Evolutionary conservation across 2,113 vertebrate genomes (phyloP).

Genomic region (Murina feae): DNA sequence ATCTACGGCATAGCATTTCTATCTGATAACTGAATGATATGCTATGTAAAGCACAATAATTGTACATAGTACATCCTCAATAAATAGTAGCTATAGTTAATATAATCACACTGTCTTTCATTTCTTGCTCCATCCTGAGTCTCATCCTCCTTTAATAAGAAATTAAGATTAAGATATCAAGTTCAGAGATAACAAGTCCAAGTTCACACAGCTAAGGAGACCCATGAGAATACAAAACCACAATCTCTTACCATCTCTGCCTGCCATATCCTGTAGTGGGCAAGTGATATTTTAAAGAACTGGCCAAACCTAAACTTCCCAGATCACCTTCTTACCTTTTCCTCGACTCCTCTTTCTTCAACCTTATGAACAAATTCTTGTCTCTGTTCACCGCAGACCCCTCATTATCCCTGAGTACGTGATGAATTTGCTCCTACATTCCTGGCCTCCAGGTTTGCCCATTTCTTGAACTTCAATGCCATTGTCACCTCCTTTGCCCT

Average conservation of each 20-base stretch:
- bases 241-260: neutral
- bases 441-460: neutral
- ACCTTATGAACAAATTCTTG: neutral
- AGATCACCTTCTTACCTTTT: neutral
- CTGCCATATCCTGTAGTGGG: neutral
- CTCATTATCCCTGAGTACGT: neutral
- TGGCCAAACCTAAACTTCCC: neutral
- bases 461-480: neutral
- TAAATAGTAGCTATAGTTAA: neutral
- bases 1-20: neutral
- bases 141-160: neutral
- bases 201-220: neutral
- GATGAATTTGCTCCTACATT: neutral
- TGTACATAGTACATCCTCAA: neutral
- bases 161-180: neutral
- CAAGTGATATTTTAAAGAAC: neutral
- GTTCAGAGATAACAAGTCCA: neutral
- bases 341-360: neutral
- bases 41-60: neutral
- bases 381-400: neutral
- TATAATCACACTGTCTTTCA: neutral
- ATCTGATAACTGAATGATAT: neutral
- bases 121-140: neutral
- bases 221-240: neutral
- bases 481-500: neutral